phyloP scores from a whole-genome alignment of 2,797 vertebrate genomes.

The Lepus townsendii region DNA sequence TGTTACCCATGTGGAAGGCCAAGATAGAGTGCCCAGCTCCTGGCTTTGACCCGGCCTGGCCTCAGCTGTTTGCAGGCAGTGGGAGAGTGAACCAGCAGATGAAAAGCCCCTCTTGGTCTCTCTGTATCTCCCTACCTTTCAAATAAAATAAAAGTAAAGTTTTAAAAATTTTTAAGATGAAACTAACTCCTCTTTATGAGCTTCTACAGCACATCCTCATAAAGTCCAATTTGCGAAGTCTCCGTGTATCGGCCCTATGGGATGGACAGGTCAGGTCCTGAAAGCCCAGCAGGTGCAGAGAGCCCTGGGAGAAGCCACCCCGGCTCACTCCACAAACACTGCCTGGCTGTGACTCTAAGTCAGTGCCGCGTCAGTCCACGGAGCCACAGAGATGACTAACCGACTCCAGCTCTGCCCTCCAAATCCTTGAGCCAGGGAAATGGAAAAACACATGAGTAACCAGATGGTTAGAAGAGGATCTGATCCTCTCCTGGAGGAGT shows the following conservation, averaged over 20 bases:
- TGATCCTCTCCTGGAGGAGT: neutral
- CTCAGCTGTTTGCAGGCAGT: too few relatives aligned
- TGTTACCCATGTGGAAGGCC: too few relatives aligned
- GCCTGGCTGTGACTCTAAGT: rapidly evolving
- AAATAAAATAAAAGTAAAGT: too few relatives aligned
- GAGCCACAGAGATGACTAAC: neutral
- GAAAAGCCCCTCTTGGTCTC: too few relatives aligned
- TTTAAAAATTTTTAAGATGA: neutral
- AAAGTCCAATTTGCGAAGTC: neutral
- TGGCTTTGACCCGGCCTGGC: too few relatives aligned
- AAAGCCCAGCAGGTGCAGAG: neutral
- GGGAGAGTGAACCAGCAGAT: too few relatives aligned
- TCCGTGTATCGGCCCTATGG: neutral
- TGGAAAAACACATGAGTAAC: neutral
- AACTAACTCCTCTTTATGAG: neutral
- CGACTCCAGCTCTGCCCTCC: neutral
- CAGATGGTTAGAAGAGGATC: neutral
- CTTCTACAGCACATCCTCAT: neutral
- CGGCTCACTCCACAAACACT: neutral
- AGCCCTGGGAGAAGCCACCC: neutral
- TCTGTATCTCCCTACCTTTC: too few relatives aligned
- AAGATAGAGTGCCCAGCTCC: too few relatives aligned
- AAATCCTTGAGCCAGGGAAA: neutral
- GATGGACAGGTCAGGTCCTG: neutral
- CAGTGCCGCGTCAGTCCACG: neutral